phyloP scores from a whole-genome alignment of 2,113 vertebrate species.

The Cololabis saira region DNA sequence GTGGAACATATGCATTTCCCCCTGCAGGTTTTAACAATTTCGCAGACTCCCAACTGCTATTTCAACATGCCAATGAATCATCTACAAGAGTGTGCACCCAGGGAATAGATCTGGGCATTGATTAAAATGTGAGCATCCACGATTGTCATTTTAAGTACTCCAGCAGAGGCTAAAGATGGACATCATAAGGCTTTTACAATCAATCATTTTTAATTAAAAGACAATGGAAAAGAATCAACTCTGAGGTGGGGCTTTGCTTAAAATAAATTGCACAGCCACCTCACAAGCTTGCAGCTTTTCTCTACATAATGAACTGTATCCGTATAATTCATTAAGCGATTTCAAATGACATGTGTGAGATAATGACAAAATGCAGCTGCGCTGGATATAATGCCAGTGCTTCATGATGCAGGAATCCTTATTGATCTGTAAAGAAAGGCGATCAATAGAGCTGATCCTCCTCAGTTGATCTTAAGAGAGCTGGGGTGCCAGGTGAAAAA shows the following conservation, averaged over 20 bases:
- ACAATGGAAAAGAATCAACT: conserved; percentile 5
- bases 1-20: conserved; percentile 48
- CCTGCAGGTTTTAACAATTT: conserved; percentile 68
- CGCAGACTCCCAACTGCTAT: conserved; percentile 60
- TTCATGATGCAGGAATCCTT: conserved; percentile 64
- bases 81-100: conserved; percentile 43
- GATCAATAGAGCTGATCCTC: conserved; percentile 70
- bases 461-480: conserved; percentile 72
- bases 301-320: conserved; percentile 38
- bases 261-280: conserved; percentile 21
- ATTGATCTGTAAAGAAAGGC: conserved; percentile 65
- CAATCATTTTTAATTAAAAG: conserved; percentile 49
- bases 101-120: conserved; percentile 53
- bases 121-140: conserved; percentile 47
- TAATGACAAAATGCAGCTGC: conserved; percentile 40
- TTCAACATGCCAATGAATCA: conserved; percentile 69
- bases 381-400: conserved; percentile 27
- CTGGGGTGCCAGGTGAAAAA: conserved; percentile 74
- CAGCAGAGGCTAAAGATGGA: conserved; percentile 33
- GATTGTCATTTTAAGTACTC: conserved; percentile 52
- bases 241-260: conserved; percentile 19
- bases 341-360: conserved; percentile 32
- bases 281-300: not conserved
- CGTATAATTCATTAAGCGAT: conserved; percentile 44
- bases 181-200: conserved; percentile 30